Base-by-base conservation (phyloP, 2,113 vertebrate species). In the Ophthalmolycus amberensis region DNA sequence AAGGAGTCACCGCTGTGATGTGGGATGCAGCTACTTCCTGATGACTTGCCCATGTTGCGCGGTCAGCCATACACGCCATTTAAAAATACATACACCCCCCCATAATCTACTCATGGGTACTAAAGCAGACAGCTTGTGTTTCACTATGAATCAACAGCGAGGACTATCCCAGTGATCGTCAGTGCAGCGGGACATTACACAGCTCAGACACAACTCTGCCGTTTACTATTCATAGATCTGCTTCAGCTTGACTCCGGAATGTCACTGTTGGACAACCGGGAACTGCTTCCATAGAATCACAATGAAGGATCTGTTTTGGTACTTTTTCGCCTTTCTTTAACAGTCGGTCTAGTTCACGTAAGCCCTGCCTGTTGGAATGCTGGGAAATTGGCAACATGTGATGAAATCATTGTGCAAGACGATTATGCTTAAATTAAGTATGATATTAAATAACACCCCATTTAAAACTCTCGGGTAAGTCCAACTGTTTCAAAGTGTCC, bases 1-100 rank as follows among this genome's bases (percentile, higher is more conserved):
- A 78, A 75, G 83, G 76, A 84, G 80, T 71, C 2, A 38, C 81
- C 8, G 4, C 80, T 18, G 80, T 6, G 59, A 85, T 77, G 75
- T 87, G 80, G 76, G 89, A 89, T 80, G 63, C 73, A 81, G 83
- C 81, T 37, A 87, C 84, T 91, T 92, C 90, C 90, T 92, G 83
- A 54, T 87, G 80, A 90, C 75, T 85, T 77, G 65, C 67, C 54
- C 0, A 15, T 75, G 66, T 34, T 76, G 69, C 10, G 9, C 8
- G n/a, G 60, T 66, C 46, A 73, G 66, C 46, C 29, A 54, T 54
- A 62, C n/a, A 67, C 5, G 1, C 3, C 42, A 22, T 75, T 80
- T 12, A 60, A 44, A 85, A 58, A 63, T 59, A 77, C 10, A 48
- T 20, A 29, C 50, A 3, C n/a, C 10, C n/a, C 10, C 70, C 40